Conservation (phyloP, 2,797 vertebrate genomes). For the Propithecus perrieri region DNA sequence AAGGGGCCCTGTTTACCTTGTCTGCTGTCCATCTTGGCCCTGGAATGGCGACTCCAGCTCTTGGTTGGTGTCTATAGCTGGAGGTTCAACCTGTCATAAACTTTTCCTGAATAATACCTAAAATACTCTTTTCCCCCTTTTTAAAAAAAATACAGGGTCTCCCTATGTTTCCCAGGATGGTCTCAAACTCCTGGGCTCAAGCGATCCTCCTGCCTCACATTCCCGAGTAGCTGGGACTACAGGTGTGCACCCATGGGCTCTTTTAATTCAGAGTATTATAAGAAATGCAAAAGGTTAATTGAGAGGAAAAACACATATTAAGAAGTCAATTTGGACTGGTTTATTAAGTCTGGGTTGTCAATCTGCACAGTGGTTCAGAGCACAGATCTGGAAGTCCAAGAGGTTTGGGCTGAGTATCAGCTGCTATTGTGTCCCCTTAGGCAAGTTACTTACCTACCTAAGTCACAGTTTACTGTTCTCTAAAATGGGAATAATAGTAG, state of each 20-base stretch:
- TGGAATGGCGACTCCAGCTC: neutral
- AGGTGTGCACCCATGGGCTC: too few species aligned
- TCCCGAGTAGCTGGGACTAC: too few species aligned
- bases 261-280: neutral
- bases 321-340: neutral
- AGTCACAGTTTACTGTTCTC: neutral
- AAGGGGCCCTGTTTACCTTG: neutral
- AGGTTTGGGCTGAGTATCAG: neutral
- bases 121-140: neutral
- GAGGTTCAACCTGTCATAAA: neutral
- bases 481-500: neutral
- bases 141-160: too few species aligned
- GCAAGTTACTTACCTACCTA: neutral
- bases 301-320: neutral
- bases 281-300: neutral
- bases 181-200: too few species aligned
- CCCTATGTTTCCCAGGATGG: too few species aligned
- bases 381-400: fast-evolving
- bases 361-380: neutral
- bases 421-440: neutral
- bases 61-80: neutral
- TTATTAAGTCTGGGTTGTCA: neutral
- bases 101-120: neutral
- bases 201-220: too few species aligned
- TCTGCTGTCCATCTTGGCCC: too few species aligned